Evolutionary conservation across 2,113 vertebrate genomes (phyloP), one percentile per base, ranked within the genome.

Genomic region (Saimiri boliviensis): DNA sequence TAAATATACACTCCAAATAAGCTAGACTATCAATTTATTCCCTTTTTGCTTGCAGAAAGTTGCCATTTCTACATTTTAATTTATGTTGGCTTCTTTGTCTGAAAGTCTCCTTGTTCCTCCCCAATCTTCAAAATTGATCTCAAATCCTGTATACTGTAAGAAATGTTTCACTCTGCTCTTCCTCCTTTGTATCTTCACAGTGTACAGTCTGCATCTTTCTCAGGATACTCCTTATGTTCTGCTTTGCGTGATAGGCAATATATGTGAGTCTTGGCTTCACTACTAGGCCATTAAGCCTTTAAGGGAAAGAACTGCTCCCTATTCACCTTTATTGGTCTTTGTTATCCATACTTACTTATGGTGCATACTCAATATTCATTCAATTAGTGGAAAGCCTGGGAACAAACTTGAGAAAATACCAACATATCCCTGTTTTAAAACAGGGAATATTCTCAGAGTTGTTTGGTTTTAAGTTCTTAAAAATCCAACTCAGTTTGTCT

Each of bases 11-110:
- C 47, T 89, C 52, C 76, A 76, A 92, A 91, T 89, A 91, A 93
- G 27, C 74, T 30, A 3, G 14, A 86, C 10, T 83, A 58, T 66
- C 5, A 20, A 60, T 79, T 82, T 84, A 77, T 37, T 93, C 56
- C 54, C 42, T 23, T 89, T 86, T 89, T 86, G 32, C 92, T 32
- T 74, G 54, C 76, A 93, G 52, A 96, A 95, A 93, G 11, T 89
- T 92, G 79, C 27, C 37, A 71, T 86, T 93, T 92, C 54, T 92
- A 45, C 20, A 12, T 96, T 96, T 83, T 70, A 94, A 47, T 89
- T 95, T 73, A 79, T 80, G 52, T 73, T 79, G 4, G 8, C 63
- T 19, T 84, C 14, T 68, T 73, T 94, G 56, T 76, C 84, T 94
- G 37, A 37, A 66, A 92, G 86, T 83, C 54, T 87, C 52, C 71